Base-by-base conservation (phyloP, 2,888 invertebrate genomes). In the Epistrophella euchroma region DNA sequence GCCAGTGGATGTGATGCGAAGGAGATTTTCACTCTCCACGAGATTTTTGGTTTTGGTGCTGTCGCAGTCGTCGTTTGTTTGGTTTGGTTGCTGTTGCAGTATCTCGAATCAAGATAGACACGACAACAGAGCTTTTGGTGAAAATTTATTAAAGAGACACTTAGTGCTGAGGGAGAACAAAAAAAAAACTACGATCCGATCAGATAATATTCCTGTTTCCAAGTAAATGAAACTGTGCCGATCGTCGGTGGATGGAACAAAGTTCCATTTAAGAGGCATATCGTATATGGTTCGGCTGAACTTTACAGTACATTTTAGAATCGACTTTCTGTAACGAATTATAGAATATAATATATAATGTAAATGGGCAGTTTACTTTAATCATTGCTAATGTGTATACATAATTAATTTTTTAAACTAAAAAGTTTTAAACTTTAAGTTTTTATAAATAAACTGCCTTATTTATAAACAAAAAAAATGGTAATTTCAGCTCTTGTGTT, bases 1-100 rank as follows among this genome's bases (percentile, higher is more conserved):
- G 50, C 76, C 62, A 62, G 73, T 81, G 72, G 68, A 81, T 62
- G 37, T 62, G 22, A 74, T 55, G 62, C 55, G 52, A 75, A 81
- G 85, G 72, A 76, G 56, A 85, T 76, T 85, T 85, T 77, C 72
- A 52, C 80, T 85, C 85, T 84, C 76, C 62, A 68, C 56, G 37
- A 71, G 71, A 79, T 79, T 66, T 60, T 60, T 35, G 58, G 58
- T 15, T 40, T 52, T 52, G 2, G 15, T 52, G 50, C 5, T 1
- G 19, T 50, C 25, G n/a, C n/a, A 2, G 56, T 32, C 11, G 56
- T 37, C 2, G n/a, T 28, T 32, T 37, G 22, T 3, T 68, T 56
- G 35, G 40, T 32, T 40, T 43, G 55, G 40, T 74, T 45, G 25
- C 17, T 68, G 56, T 19, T 60, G 58, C 70, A 68, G 25, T 71